These are phyloP conservation scores for Hemitrygon akajei DNA, from an alignment of 2,797 vertebrate species.

Conservation along the genomic window DNA sequence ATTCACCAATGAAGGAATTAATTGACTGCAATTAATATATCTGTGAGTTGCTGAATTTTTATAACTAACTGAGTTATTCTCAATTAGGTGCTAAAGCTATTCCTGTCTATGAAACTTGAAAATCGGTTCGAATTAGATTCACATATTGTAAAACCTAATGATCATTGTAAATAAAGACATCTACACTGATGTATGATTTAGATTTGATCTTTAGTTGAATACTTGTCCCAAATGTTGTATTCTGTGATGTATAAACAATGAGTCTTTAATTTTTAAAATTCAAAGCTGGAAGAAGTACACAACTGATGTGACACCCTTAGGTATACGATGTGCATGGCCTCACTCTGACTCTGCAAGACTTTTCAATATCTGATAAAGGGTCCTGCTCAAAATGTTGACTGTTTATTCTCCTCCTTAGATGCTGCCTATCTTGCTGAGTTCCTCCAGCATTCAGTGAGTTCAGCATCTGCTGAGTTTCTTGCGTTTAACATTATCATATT, in stretches of 20 bases:
- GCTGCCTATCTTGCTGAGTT: too few relatives aligned
- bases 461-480: too few relatives aligned
- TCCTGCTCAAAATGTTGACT: too few relatives aligned
- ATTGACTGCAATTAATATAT: conserved; percentile 10
- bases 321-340: too few relatives aligned
- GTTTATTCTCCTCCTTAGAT: too few relatives aligned
- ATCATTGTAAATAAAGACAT: conserved; percentile 12
- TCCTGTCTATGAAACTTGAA: background rate
- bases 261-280: too few relatives aligned
- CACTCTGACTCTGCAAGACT: too few relatives aligned
- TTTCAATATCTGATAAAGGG: too few relatives aligned
- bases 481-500: background rate
- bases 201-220: background rate
- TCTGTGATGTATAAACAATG: background rate
- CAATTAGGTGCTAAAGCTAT: background rate
- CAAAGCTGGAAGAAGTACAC: too few relatives aligned
- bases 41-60: background rate
- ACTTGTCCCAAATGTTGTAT: background rate
- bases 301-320: too few relatives aligned
- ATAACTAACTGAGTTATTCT: background rate
- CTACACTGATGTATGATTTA: background rate
- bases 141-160: background rate
- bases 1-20: background rate
- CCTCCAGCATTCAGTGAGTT: too few relatives aligned
- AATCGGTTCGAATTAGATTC: background rate